phyloP scores from a whole-genome alignment of 2,113 vertebrate genomes.

The Misgurnus anguillicaudatus region DNA sequence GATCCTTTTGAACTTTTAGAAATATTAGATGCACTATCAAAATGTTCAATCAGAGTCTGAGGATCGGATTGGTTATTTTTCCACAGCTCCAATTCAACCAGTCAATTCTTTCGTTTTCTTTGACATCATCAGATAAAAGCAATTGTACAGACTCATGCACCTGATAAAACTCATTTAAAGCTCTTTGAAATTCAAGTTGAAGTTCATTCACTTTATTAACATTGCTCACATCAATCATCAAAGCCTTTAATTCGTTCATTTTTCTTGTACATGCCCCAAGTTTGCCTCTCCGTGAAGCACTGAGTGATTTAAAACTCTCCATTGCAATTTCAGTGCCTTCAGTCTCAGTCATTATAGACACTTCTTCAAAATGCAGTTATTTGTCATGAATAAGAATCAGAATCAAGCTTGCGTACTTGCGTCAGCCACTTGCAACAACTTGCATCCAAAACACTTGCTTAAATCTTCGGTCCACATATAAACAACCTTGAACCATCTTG shows the following conservation, averaged over 20 bases:
- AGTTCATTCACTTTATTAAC: neutral
- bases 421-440: no score
- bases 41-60: neutral
- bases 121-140: neutral
- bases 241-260: neutral
- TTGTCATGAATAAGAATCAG: no score
- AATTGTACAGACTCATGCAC: neutral
- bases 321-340: no score
- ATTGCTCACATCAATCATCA: neutral
- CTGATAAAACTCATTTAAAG: neutral
- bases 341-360: no score
- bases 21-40: neutral
- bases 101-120: neutral
- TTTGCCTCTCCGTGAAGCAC: neutral
- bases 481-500: no score
- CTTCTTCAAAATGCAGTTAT: no score
- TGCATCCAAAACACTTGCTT: no score
- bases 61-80: neutral
- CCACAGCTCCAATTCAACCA: neutral
- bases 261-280: neutral
- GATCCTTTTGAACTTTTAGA: neutral
- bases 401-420: no score
- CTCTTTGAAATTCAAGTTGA: neutral
- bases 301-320: neutral
- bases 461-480: no score